phyloP scores from a whole-genome alignment of 2,888 invertebrate species.

The Helleia helle region DNA sequence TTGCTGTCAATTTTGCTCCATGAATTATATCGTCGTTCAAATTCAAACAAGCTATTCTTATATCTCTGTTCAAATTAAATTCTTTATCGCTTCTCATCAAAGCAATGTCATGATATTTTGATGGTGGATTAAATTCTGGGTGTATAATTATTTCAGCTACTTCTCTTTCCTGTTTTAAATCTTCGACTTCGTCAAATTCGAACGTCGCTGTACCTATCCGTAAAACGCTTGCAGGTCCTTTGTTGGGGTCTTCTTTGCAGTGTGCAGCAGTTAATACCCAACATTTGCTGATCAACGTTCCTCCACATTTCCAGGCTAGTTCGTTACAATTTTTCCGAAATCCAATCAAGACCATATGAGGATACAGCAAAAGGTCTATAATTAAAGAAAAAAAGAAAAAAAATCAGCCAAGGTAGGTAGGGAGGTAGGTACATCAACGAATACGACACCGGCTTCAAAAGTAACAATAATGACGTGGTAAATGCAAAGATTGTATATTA shows the following conservation, averaged over 20 bases:
- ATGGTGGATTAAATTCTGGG: conserved; percentile 71
- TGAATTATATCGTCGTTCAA: conserved; percentile 28
- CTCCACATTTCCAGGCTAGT: conserved; percentile 57
- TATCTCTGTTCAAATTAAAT: conserved; percentile 64
- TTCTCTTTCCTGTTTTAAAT: conserved; percentile 63
- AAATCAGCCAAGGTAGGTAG: too few species aligned
- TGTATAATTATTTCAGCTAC: conserved; percentile 61
- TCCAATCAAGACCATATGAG: conserved; percentile 77
- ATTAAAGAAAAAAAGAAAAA: too few species aligned
- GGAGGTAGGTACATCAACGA: too few species aligned
- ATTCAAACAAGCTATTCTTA: conserved; percentile 77
- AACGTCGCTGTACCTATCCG: conserved; percentile 72
- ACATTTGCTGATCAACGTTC: conserved; percentile 46
- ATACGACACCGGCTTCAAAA: too few species aligned
- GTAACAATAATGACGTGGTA: too few species aligned
- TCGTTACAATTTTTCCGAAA: conserved; percentile 28
- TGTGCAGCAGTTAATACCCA: conserved; percentile 67
- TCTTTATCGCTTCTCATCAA: conserved; percentile 67
- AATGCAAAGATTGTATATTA: too few species aligned
- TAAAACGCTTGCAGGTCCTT: conserved; percentile 63
- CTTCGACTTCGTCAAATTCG: conserved; percentile 59
- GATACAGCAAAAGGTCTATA: conserved; percentile 69
- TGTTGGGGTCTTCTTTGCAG: conserved; percentile 48
- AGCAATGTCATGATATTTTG: conserved; percentile 78
- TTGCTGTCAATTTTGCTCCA: conserved; percentile 61